Evolutionary conservation across 1,140 invertebrate genomes (phyloP).

Genomic region (Brachionus asplanchnoidis): DNA sequence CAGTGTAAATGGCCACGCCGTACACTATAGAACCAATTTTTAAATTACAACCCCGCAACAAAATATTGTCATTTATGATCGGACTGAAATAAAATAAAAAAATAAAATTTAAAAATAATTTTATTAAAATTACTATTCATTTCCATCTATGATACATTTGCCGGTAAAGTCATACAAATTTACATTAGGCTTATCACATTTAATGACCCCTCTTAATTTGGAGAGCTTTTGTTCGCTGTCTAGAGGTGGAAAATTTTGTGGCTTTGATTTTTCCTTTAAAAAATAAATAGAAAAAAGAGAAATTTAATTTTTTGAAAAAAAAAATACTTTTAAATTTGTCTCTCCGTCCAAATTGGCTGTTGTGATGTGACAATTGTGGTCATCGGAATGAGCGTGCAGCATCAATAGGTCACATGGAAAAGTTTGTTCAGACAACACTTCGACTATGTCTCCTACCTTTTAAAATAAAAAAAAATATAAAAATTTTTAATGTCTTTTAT

Average conservation of each 20-base stretch:
- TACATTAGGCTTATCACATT: conserved; percentile 91
- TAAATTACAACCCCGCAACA: conserved; percentile 84
- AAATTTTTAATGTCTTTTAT: neutral
- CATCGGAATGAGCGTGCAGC: conserved; percentile 21
- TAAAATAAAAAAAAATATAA: neutral
- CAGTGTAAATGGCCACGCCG: conserved; percentile 79
- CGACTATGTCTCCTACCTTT: conserved; percentile 34
- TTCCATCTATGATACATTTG: conserved; percentile 60
- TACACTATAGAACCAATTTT: conserved; percentile 90
- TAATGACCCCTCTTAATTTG: conserved; percentile 67
- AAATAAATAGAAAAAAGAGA: neutral
- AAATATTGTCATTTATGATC: conserved; percentile 82
- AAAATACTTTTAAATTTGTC: conserved; percentile 87
- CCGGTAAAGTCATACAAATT: conserved; percentile 95
- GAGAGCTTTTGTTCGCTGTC: neutral
- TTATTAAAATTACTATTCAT: conserved; percentile 16
- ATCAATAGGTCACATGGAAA: conserved; percentile 39
- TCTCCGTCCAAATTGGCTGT: conserved; percentile 98
- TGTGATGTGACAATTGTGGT: conserved; percentile 80
- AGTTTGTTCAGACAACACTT: conserved; percentile 17
- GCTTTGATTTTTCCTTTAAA: conserved; percentile 60
- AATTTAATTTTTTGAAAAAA: neutral
- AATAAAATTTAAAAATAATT: neutral
- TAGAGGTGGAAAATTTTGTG: neutral
- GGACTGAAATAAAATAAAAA: conserved; percentile 63